Conservation (phyloP, 2,797 vertebrate genomes). For the Psittacula echo region DNA sequence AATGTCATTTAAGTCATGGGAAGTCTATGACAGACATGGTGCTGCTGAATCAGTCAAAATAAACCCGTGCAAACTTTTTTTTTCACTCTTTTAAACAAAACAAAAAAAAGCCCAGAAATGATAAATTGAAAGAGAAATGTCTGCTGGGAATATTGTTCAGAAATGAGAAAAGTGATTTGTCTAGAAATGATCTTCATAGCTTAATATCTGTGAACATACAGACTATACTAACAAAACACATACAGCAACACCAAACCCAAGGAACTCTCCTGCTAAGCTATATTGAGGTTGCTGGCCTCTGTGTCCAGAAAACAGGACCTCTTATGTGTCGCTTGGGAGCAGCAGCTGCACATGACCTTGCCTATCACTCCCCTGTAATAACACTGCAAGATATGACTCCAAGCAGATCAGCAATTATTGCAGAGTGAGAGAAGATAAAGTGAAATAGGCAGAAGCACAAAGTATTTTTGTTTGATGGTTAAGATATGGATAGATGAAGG, state of each 20-base stretch:
- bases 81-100: background rate
- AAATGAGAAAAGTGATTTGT: background rate
- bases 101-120: background rate
- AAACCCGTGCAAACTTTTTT: background rate
- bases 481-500: background rate
- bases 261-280: background rate
- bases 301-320: background rate
- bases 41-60: background rate
- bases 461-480: background rate
- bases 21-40: background rate
- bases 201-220: background rate
- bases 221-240: background rate
- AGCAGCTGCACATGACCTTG: background rate
- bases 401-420: background rate
- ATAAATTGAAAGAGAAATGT: background rate
- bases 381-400: background rate
- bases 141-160: background rate
- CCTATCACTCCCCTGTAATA: background rate
- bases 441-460: background rate
- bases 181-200: background rate
- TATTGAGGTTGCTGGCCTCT: background rate
- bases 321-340: rapidly evolving
- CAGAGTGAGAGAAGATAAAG: background rate
- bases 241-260: background rate
- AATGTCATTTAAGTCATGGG: background rate